Evolutionary conservation across 2,797 vertebrate genomes (phyloP), one percentile per base, ranked within the genome.

Genomic region (Fistularia commersonii): DNA sequence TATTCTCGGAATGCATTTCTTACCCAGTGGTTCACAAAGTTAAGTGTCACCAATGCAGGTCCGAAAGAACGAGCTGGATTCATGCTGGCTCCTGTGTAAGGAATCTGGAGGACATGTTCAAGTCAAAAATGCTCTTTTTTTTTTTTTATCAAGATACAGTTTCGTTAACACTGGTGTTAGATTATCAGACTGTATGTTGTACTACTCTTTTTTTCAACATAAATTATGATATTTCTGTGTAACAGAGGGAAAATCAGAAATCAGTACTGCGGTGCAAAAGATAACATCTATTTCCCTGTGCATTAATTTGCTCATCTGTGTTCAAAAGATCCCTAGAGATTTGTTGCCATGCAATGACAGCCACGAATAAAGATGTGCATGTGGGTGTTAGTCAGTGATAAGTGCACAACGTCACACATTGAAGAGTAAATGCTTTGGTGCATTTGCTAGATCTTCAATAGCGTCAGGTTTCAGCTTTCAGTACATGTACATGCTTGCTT

Each of bases 41-140:
- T 94, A 33, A 93, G 88, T 60, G 90, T 97, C 77, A 98, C 87
- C 61, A 99, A 77, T 7, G 95, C 96, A 59, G 97, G 95, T 61
- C 94, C 97, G 42, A 99, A 94, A 1, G 97, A 98, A 70, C 97
- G 88, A 45, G 97, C 97, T 6, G 97, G 97, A 57, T 99, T 99
- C 97, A 98, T 98, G 71, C 95, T 97, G 79, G 96, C 93, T 64
- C 97, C 95, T 0, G 96, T 98, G 48, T 93, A 99, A 45, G 92
- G 94, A 66, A 99, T 96, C 96, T 99, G 56, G 2, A 81, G 57
- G 38, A 72, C 39, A 72, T 11, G 60, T 0, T 23, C 2, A 4
- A 23, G 23, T 23, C 23, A 23, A 2, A 23, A 23, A 23, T 23
- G 4, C 23, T 23, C 4, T 4, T 2, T 2, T 23, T 4, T 2